Evolutionary conservation across 2,888 invertebrate genomes (phyloP), one percentile per base, ranked within the genome.

Genomic region (Parasteatoda lunata): DNA sequence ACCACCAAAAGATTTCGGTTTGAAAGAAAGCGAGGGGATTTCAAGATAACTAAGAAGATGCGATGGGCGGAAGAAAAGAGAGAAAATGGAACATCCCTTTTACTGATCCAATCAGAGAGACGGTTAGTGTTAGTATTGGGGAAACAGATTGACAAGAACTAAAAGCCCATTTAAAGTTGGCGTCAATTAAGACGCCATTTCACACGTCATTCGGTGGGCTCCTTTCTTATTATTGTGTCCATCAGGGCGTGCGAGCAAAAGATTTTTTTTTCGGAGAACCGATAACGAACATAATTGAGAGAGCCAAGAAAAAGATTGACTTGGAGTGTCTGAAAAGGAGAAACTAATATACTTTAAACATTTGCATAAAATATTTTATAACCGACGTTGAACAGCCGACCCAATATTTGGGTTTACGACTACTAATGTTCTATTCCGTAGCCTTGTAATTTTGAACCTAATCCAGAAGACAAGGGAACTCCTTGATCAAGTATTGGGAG

Each of bases 111-210:
- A 84, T 84, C 84, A 79, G 72, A 77, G 51, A 54, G 72, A 47
- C 71, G 71, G 78, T 77, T 77, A 69, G 69, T 69, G 77, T 77
- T 77, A 69, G 69, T 48, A 59, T 9, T 13, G 52, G 71, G 72
- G 52, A 75, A 84, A 71, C 64, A 84, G 77, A 77, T 84, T 84
- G 84, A 72, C 84, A 75, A 48, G 76, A 71, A 80, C 85, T 85
- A 80, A 85, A 85, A 80, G 80, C 66, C 85, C 85, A 80, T 85
- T 85, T 85, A 85, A 85, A 85, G 76, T 85, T 71, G 65, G 85
- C 66, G 76, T 71, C 85, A 85, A 85, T 85, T 85, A 85, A 85
- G 79, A 85, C 79, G 73, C 85, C 85, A 85, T 80, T 80, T 76
- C 59, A 30, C 30, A 54, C 65, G 76, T 70, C 80, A 70, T 59